Percentiles rank a stretch among this genome's conserved stretches.
These are phyloP conservation scores for Spheniscus humboldti DNA, from an alignment of 2,797 vertebrate species.

Conservation along the genomic window DNA sequence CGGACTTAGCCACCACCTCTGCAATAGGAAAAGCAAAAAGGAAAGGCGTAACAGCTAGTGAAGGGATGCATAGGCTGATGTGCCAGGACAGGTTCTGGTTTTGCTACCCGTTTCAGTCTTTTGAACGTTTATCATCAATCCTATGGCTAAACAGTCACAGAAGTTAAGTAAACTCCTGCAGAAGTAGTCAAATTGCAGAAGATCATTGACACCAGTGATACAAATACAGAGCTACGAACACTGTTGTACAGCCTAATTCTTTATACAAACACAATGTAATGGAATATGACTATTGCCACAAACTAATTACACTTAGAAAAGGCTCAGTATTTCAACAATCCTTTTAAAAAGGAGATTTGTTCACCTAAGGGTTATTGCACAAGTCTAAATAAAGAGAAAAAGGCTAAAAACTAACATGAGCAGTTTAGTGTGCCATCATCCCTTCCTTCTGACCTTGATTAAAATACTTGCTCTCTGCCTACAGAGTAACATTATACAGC, in stretches of 20 bases:
- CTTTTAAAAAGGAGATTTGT: not conserved
- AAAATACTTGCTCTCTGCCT: slow-evolving; percentile 4
- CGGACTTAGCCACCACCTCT: not conserved
- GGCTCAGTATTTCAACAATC: not conserved
- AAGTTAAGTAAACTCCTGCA: not conserved
- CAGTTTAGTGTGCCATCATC: not conserved
- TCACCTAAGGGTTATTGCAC: not conserved
- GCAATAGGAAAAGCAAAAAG: not conserved
- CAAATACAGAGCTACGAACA: not conserved
- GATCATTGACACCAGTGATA: not conserved
- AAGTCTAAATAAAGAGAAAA: not conserved
- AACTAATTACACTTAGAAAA: not conserved
- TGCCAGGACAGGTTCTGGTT: not conserved
- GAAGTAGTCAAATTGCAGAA: not conserved
- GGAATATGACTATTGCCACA: not conserved
- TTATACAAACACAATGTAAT: not conserved
- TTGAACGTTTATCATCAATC: not conserved
- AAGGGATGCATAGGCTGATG: not conserved
- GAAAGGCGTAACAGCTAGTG: accelerated
- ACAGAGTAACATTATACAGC: slow-evolving; percentile 20
- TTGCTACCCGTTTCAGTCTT: not conserved
- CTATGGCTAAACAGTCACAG: not conserved
- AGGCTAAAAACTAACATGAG: not conserved
- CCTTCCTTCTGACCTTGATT: slow-evolving; percentile 28
- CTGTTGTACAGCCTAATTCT: not conserved